phyloP scores from a whole-genome alignment of 1,140 invertebrate genomes.

The Tetramorium parvispinum region DNA sequence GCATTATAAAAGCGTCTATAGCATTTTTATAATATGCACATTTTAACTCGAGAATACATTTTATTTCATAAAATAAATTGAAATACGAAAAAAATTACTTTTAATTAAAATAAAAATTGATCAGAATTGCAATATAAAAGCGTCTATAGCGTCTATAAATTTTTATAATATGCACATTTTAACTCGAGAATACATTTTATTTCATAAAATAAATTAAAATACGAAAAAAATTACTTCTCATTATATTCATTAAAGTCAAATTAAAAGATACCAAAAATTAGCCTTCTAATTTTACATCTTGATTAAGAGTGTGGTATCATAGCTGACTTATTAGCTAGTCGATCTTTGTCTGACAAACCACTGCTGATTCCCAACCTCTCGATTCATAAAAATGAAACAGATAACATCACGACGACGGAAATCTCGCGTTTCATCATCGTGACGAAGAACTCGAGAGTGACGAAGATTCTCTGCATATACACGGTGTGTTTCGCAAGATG shows the following conservation, averaged over 20 bases:
- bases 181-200: neutral
- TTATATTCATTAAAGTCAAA: neutral
- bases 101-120: neutral
- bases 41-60: neutral
- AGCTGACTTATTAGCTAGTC: conserved; percentile 24
- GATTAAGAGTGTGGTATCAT: neutral
- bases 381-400: conserved; percentile 43
- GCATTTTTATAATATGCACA: neutral
- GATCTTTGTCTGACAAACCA: conserved; percentile 29
- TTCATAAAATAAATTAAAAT: neutral
- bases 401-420: conserved; percentile 46
- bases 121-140: neutral
- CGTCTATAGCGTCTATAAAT: no score
- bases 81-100: neutral
- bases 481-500: conserved; percentile 24
- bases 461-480: conserved; percentile 5
- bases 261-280: neutral
- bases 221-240: neutral
- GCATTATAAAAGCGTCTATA: neutral
- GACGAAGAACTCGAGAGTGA: conserved; percentile 41
- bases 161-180: neutral
- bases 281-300: conserved; percentile 16
- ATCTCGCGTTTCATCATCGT: conserved; percentile 53
- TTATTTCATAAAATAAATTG: neutral
- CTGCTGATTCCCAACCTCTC: conserved; percentile 25